These are phyloP conservation scores for Engystomops pustulosus DNA, from an alignment of 2,113 vertebrate genomes.

Conservation along the genomic window DNA sequence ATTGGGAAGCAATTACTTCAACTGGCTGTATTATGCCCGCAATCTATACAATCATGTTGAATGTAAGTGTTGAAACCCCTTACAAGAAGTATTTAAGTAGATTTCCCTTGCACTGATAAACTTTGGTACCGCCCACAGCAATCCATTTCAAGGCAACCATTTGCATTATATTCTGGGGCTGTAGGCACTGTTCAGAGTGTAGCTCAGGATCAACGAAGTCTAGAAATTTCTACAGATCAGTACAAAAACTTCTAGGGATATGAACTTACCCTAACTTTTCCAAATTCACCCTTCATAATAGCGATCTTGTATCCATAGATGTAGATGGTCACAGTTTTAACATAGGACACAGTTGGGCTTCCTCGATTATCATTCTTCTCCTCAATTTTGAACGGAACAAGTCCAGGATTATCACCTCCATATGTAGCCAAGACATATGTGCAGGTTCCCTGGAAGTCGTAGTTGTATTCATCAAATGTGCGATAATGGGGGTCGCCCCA, in stretches of 20 bases:
- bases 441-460: conserved; percentile 61
- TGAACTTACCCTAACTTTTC: conserved; percentile 64
- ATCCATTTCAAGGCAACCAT: too few species aligned
- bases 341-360: conserved; percentile 62
- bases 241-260: too few species aligned
- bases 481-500: conserved; percentile 67
- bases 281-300: conserved; percentile 57
- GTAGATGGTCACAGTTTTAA: conserved; percentile 62
- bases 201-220: background rate
- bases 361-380: conserved; percentile 60
- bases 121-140: too few species aligned
- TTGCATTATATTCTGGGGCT: too few species aligned
- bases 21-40: too few species aligned
- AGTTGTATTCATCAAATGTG: conserved; percentile 65
- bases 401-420: background rate
- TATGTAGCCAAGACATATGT: conserved; percentile 56
- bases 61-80: too few species aligned
- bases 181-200: too few species aligned
- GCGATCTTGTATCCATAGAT: conserved; percentile 65
- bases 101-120: too few species aligned
- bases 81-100: too few species aligned
- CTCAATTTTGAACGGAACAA: conserved; percentile 53
- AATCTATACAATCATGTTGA: too few species aligned
- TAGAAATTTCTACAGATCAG: too few species aligned
- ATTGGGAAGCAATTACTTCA: too few species aligned